Evolutionary conservation across 2,797 vertebrate genomes (phyloP), one percentile per base, ranked within the genome.

Genomic region (Acropternis orthonyx): DNA sequence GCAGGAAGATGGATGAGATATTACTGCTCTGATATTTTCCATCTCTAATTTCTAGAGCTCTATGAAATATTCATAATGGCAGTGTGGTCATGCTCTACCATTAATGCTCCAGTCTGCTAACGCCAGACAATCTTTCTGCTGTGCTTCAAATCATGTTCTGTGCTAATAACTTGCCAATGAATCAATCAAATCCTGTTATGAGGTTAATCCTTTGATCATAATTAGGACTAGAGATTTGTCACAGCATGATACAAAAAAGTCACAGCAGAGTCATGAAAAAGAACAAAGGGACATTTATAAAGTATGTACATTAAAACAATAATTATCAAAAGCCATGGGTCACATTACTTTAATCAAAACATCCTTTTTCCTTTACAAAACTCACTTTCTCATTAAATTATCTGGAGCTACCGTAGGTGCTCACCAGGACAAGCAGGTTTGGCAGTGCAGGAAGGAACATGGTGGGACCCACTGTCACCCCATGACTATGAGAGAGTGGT

Each of bases 41-140:
- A 41, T 76, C 52, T 73, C 55, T 89, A 79, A 95, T 85, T 96
- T 92, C 74, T 66, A 90, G 75, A 85, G 56, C 61, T 46, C 46
- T 61, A 88, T 95, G 90, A 97, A 96, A 96, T 88, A 95, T 81
- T 96, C 94, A 95, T 94, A 52, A 46, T 66, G 56, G 54, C 83
- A 90, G 48, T 13, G 55, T 51, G 69, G 71, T 76, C 68, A 90
- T 24, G 14, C 74, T 94, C 67, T 72, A 66, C 49, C 54, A 65
- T 94, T 85, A 94, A 59, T 10, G 74, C 61, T 89, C n/a, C 74
- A 41, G 46, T 72, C 93, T 86, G 80, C 87, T 94, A 87, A 69
- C 2, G 2, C 84, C 82, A 96, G 93, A 63, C 74, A 93, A 44
- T 73, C 71, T 75, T 94, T 71, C 71, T 63, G 46, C 72, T 26